Evolutionary conservation across 2,888 invertebrate genomes (phyloP).

Genomic region (Morpho deidamia): DNA sequence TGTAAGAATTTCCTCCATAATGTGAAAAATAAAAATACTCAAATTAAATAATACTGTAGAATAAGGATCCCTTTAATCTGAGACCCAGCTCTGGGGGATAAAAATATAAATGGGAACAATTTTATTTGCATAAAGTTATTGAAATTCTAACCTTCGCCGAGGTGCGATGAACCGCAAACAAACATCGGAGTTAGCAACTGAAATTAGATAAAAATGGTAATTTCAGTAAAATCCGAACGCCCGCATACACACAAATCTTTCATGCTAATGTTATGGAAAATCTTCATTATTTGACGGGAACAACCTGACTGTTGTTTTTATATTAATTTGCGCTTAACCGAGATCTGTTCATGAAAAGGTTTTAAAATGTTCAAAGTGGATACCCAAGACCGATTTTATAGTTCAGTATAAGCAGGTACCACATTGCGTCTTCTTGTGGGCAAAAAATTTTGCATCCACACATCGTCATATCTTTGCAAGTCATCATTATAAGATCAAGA

Average conservation of each 20-base stretch:
- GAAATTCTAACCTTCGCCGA: constrained; percentile 12
- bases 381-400: no score
- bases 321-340: neutral
- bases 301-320: neutral
- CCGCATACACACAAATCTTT: constrained; percentile 23
- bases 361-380: no score
- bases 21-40: no score
- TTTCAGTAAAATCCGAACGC: constrained; percentile 7
- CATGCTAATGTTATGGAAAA: constrained; percentile 19
- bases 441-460: no score
- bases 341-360: neutral
- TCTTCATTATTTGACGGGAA: constrained; percentile 1
- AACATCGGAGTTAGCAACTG: constrained; percentile 6
- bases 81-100: neutral
- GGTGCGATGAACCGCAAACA: constrained; percentile 10
- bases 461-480: no score
- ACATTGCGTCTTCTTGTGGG: no score
- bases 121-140: constrained; percentile 7
- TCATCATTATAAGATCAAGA: no score
- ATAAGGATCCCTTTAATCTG: no score
- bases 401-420: no score
- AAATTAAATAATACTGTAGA: no score
- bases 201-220: constrained; percentile 10
- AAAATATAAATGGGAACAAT: neutral
- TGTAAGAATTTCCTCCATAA: no score